Conservation (phyloP, 2,888 invertebrate genomes). For the Tetramorium bicarinatum region DNA sequence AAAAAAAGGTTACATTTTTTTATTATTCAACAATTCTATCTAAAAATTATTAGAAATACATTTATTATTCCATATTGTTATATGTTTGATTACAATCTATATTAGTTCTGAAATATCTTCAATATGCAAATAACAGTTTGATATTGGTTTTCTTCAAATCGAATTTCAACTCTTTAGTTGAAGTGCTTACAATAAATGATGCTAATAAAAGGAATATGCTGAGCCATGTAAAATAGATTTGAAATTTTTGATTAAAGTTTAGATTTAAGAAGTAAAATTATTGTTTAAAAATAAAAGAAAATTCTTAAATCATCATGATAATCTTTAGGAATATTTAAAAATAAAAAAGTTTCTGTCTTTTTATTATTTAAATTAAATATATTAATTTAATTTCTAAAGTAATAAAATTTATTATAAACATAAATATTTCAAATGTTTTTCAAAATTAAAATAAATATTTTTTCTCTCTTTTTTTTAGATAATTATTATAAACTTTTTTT, state of each 20-base stretch:
- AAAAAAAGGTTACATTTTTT: not conserved
- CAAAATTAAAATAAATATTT: not conserved
- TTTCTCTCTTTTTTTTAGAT: not conserved
- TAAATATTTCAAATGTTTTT: not conserved
- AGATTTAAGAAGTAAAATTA: not conserved
- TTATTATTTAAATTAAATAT: not conserved
- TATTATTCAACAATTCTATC: not conserved
- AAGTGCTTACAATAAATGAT: not conserved
- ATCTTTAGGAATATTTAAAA: not conserved
- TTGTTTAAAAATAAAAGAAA: not conserved
- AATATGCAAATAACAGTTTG: not conserved
- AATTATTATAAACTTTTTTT: not conserved
- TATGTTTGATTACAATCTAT: not conserved
- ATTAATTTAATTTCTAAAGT: not conserved
- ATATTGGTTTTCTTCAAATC: not conserved
- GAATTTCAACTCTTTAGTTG: not conserved
- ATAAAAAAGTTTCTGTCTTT: not conserved
- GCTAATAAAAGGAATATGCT: not conserved
- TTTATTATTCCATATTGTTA: not conserved
- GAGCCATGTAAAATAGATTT: not conserved
- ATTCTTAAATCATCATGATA: slow-evolving; percentile 4
- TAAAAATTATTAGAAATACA: not conserved
- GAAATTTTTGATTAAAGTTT: not conserved
- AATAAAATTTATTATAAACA: not conserved
- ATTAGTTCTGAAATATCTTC: not conserved